Evolutionary conservation across 2,797 vertebrate species (phyloP).

Genomic region (Gobionotothen gibberifrons): DNA sequence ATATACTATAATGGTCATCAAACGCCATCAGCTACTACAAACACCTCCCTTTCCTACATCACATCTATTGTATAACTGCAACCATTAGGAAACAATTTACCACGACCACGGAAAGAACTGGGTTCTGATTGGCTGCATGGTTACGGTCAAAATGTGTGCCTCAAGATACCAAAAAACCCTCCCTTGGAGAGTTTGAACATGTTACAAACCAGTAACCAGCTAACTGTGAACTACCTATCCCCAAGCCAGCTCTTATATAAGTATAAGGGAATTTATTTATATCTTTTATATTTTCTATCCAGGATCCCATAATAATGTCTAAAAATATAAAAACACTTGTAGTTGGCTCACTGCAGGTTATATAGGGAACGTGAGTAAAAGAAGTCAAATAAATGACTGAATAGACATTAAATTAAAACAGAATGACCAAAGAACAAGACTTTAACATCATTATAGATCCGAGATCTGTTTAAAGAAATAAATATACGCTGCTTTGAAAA

Average conservation of each 20-base stretch:
- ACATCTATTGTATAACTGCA: conserved; percentile 24
- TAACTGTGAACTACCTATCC: not conserved
- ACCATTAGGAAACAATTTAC: conserved; percentile 34
- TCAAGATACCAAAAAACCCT: not conserved
- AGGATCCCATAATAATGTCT: no score
- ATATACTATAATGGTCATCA: conserved; percentile 58
- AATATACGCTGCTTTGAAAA: not conserved
- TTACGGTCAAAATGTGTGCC: not conserved
- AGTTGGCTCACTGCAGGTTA: not conserved
- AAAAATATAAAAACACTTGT: not conserved
- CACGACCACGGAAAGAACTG: not conserved
- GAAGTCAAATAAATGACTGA: not conserved
- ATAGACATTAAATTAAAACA: not conserved
- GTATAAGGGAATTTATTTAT: not conserved
- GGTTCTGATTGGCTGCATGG: conserved; percentile 17
- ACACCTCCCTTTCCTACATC: conserved; percentile 42
- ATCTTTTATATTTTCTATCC: no score
- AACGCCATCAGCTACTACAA: conserved; percentile 48
- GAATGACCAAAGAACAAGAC: not conserved
- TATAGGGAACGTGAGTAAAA: not conserved
- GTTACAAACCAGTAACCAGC: not conserved
- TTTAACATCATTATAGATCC: not conserved
- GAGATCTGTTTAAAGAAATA: not conserved
- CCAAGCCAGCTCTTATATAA: not conserved
- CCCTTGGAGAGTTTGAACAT: not conserved